Conservation (phyloP, 2,888 invertebrate species). For the Andricus quercusramuli region DNA sequence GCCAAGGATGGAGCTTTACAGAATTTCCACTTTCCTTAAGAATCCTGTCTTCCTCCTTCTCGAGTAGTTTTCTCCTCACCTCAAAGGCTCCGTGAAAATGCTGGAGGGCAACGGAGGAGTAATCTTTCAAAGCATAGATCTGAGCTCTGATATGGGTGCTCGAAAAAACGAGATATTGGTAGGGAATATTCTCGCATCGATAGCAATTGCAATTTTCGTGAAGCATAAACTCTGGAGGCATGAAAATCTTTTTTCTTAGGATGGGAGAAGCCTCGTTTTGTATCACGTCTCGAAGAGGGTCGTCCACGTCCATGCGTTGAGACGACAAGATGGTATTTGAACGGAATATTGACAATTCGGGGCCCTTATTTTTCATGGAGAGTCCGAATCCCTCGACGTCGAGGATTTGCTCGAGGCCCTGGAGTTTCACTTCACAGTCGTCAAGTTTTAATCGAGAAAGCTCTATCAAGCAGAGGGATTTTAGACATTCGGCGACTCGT, state of each 20-base stretch:
- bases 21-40: slow-evolving; percentile 42
- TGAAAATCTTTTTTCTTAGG: slow-evolving; percentile 64
- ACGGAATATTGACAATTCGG: neutral
- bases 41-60: slow-evolving; percentile 40
- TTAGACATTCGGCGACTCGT: slow-evolving; percentile 70
- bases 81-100: slow-evolving; percentile 70
- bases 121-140: slow-evolving; percentile 65
- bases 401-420: slow-evolving; percentile 71
- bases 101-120: slow-evolving; percentile 60
- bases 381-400: slow-evolving; percentile 65
- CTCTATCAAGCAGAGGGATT: slow-evolving; percentile 70
- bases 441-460: slow-evolving; percentile 64
- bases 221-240: slow-evolving; percentile 64
- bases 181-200: slow-evolving; percentile 66
- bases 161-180: slow-evolving; percentile 68
- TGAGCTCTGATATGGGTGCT: slow-evolving; percentile 70
- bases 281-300: slow-evolving; percentile 54
- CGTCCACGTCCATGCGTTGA: slow-evolving; percentile 49
- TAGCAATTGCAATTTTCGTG: slow-evolving; percentile 70
- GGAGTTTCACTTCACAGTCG: slow-evolving; percentile 72
- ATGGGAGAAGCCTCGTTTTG: slow-evolving; percentile 68
- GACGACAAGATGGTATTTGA: neutral
- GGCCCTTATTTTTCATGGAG: slow-evolving; percentile 43
- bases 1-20: slow-evolving; percentile 54
- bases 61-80: slow-evolving; percentile 60